phyloP scores from a whole-genome alignment of 2,888 invertebrate species.

The Tinea pellionella region DNA sequence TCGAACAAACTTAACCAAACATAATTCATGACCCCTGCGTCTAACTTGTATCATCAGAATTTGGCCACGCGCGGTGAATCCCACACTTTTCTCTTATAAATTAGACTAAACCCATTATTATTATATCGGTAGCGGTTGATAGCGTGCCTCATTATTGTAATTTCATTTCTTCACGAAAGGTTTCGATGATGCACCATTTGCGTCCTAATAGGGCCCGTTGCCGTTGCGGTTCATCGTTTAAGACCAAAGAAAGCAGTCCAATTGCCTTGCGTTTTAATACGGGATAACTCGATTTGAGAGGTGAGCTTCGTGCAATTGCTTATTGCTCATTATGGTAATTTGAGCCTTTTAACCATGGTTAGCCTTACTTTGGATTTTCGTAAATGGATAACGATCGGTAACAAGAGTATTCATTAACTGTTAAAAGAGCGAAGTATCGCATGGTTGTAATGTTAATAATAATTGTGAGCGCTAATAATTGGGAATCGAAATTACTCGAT shows the following conservation, averaged over 20 bases:
- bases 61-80: constrained; percentile 47
- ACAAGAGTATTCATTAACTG: constrained; percentile 10
- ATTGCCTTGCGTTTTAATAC: constrained; percentile 43
- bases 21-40: constrained; percentile 30
- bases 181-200: constrained; percentile 48
- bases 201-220: constrained; percentile 45
- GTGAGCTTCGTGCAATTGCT: constrained; percentile 60
- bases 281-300: constrained; percentile 44
- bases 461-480: constrained; percentile 1
- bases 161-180: constrained; percentile 57
- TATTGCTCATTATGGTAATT: constrained; percentile 62
- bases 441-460: constrained; percentile 6
- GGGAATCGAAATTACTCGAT: neutral
- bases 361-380: constrained; percentile 34
- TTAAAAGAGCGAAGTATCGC: constrained; percentile 1
- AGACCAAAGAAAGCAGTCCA: constrained; percentile 35
- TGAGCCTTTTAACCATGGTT: constrained; percentile 29
- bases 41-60: constrained; percentile 21
- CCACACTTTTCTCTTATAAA: constrained; percentile 59
- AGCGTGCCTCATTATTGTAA: constrained; percentile 63
- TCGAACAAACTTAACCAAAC: constrained; percentile 52
- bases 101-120: constrained; percentile 63
- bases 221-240: constrained; percentile 39
- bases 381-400: constrained; percentile 13
- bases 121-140: constrained; percentile 46